Evolutionary conservation across 2,797 vertebrate genomes (phyloP), one percentile per base, ranked within the genome.

Genomic region (Danio aesculapii): DNA sequence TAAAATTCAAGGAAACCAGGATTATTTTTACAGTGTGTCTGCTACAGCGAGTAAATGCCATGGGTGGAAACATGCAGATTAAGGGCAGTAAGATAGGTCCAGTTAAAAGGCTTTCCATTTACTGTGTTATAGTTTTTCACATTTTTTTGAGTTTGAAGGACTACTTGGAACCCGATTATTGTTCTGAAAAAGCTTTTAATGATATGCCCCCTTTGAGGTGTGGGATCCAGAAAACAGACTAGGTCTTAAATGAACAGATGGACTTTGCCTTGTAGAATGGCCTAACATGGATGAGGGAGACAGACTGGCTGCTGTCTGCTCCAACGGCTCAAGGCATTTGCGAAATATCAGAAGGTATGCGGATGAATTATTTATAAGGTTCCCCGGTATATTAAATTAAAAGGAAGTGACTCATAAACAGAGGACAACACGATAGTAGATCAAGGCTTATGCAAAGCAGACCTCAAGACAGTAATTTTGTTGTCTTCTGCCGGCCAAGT

Each of bases 331-430:
- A 53, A 30, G 78, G 82, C 71, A 53, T 81, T 77, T 17, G 21
- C 72, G 73, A 75, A 82, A 86, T 81, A 79, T 81, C 79, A 83
- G 68, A 82, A 73, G 78, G 81, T 84, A 75, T 19, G 53, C 77
- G 78, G 43, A 39, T 86, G 85, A 78, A 83, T 85, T 78, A 86
- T 81, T 77, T 75, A 84, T 82, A 55, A 73, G 67, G 12, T 61
- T 77, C 43, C 62, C 68, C 41, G 71, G 83, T 81, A 83, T 84
- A 84, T 86, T 86, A 80, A 84, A 86, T 87, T 84, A 86, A 52
- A 77, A 77, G 75, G 73, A 81, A 75, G 78, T 79, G 83, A 74
- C 75, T 81, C 59, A 75, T 83, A 85, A 83, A 85, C 79, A 79
- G 67, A 83, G 67, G 44, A 50, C 67, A 55, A 58, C 66, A 63